Conservation (phyloP, 2,797 vertebrate genomes). For the Tokudaia muenninki region DNA sequence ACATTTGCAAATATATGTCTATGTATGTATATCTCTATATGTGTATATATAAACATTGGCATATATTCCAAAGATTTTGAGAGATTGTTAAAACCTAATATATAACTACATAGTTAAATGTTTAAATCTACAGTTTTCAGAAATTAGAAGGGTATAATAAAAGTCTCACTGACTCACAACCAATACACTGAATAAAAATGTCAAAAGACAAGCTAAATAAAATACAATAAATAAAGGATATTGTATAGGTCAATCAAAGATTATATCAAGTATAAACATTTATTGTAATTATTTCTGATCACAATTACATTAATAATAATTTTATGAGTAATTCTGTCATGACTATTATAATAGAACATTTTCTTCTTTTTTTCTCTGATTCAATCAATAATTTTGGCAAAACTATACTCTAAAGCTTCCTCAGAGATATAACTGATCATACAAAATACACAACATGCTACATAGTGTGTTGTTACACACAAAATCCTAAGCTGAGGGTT, state of each 20-base stretch:
- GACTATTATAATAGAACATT: background rate
- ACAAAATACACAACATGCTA: background rate
- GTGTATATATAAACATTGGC: background rate
- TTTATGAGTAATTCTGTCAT: background rate
- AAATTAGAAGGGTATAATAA: background rate
- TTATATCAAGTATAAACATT: background rate
- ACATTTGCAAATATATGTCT: background rate
- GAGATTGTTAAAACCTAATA: background rate
- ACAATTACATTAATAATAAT: background rate
- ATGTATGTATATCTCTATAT: background rate
- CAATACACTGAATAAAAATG: background rate
- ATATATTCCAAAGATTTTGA: background rate
- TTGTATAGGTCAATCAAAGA: background rate
- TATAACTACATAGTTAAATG: background rate
- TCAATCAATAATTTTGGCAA: background rate
- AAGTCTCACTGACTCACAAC: background rate
- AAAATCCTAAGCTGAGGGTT: background rate
- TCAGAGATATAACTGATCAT: background rate
- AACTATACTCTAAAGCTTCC: background rate
- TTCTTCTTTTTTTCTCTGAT: background rate
- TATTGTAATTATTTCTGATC: background rate
- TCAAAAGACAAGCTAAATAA: background rate
- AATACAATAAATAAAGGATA: background rate
- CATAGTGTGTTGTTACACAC: background rate
- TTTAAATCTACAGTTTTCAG: background rate